Base-by-base conservation (phyloP, 2,888 invertebrate genomes). In the Aromia moschata region DNA sequence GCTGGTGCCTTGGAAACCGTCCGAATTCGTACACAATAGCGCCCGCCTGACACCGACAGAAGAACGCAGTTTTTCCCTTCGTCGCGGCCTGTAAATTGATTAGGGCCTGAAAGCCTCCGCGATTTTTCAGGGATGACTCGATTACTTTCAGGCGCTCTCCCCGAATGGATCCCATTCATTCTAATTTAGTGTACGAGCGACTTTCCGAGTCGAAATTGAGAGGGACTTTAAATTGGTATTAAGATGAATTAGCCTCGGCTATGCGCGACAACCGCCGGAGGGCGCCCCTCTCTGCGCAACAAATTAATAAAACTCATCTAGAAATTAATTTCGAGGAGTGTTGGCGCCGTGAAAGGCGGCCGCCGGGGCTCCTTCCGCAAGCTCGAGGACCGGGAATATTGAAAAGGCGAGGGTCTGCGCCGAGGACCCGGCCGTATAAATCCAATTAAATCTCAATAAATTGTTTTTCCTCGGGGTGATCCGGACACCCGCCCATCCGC, bases 71-170 rank as follows among this genome's bases (percentile, higher is more conserved):
- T 57, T 55, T 57, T 57, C 43, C 51, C 51, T 52, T 31, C 20
- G 16, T 11, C 43, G 65, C 61, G 64, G 57, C 58, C 62, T 64
- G 61, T 70, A 70, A 73, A 74, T 74, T 74, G 72, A 73, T 73
- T 73, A 73, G 62, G 66, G 66, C 61, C 51, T 69, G 67, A 70
- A 72, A 72, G 67, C 63, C 56, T 58, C 57, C 55, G 67, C 67
- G 64, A 70, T 71, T 73, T 74, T 73, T 71, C 71, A 72, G 68
- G 64, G 70, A 70, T 69, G 74, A 72, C 71, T 70, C 72, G 71
- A 73, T 74, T 74, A 72, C 73, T 69, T 62, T 66, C 60, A 66
- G 69, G 66, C 64, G 64, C 63, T 60, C 58, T n/a, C n/a, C 41
- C 64, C 65, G 69, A 70, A 70, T 68, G 69, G 68, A 60, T 60